Base-by-base conservation (phyloP, 2,113 vertebrate species). In the Triplophysa dalaica region DNA sequence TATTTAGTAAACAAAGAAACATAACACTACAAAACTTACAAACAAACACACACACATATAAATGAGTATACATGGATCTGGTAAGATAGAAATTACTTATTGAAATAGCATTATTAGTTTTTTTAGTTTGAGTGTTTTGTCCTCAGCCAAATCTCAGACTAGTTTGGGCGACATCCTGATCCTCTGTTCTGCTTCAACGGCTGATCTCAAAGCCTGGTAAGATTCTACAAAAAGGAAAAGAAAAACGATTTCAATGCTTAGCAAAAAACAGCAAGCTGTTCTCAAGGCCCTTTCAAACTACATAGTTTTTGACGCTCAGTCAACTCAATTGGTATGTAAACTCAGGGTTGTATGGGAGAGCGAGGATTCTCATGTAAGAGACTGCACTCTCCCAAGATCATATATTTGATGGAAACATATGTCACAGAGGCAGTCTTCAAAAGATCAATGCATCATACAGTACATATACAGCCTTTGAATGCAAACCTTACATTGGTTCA, bases 111-210 rank as follows among this genome's bases (percentile, higher is more conserved):
- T 29, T 22, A 76, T 14, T 38, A 61, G 66, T 21, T 41, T 70
- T 75, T 19, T 29, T 21, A 33, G 11, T n/a, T 4, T 21, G 16
- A 78, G 63, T 22, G n/a, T n/a, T 54, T 62, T 58, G 4, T 45
- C 54, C 41, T 56, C 24, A 26, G 21, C n/a, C n/a, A n/a, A 21
- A 45, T 50, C 73, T 75, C 41, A 62, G 43, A 22, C 61, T 60
- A 43, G 24, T 62, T 70, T 75, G 24, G 61, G 65, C 12, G 70
- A 22, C 52, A 58, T 56, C n/a, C 73, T 70, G 63, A 70, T 48
- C 70, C 74, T 69, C 58, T 81, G 75, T 33, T 86, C 82, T 3
- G 16, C 75, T 38, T 80, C 78, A 1, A 86, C 13, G 6, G 87
- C 86, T 43, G 82, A 58, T 24, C 75, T 33, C 54, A 87, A 68